These are phyloP conservation scores for Phyllotis vaccarum DNA, from an alignment of 2,797 vertebrate genomes.

Conservation along the genomic window DNA sequence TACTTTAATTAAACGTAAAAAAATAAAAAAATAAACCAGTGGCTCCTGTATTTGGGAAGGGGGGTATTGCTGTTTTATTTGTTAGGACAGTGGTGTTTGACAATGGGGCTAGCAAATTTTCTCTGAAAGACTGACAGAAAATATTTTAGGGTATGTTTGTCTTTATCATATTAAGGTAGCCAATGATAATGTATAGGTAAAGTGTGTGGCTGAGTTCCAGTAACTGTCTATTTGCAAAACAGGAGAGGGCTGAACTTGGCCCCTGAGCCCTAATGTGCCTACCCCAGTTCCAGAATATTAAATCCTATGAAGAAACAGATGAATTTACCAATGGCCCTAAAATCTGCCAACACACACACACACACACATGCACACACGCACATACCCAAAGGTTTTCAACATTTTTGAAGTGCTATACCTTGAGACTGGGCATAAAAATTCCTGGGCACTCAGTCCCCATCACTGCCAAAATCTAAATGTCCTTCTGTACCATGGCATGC, in stretches of 20 bases:
- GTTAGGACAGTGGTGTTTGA: neutral
- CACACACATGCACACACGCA: neutral
- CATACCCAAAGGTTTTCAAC: neutral
- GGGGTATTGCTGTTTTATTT: neutral
- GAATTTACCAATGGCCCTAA: neutral
- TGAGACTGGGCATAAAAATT: no score
- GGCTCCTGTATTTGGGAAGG: neutral
- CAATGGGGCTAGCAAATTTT: neutral
- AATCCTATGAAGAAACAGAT: neutral
- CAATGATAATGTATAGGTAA: neutral
- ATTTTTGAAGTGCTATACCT: neutral
- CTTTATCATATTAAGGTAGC: neutral
- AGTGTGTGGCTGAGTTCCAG: neutral
- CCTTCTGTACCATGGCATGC: neutral
- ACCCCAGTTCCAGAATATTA: neutral
- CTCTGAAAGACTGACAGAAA: neutral
- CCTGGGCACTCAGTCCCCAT: accelerated
- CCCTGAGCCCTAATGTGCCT: neutral
- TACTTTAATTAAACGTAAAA: neutral
- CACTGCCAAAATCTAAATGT: neutral
- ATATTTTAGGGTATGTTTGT: neutral
- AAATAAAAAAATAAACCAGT: neutral
- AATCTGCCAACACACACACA: neutral
- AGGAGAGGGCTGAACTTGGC: neutral
- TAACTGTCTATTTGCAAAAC: neutral